phyloP scores from a whole-genome alignment of 2,888 invertebrate species.

The Torymus aiolomorphi region DNA sequence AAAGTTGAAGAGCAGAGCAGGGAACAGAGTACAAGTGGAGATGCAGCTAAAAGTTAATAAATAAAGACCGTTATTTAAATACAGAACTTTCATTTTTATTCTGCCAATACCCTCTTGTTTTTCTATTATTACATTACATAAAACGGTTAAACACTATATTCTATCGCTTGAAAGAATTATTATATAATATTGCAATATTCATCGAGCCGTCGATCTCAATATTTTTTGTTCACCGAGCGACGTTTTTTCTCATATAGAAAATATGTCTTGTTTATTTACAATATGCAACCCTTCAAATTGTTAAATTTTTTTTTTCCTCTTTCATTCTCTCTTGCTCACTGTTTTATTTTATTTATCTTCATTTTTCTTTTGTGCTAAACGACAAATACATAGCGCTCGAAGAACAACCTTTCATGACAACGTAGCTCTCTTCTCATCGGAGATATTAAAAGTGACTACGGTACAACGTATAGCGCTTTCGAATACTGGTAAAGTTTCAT shows the following conservation, averaged over 20 bases:
- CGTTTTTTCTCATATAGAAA: constrained; percentile 73
- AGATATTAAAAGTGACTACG: constrained; percentile 59
- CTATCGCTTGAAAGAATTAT: constrained; percentile 75
- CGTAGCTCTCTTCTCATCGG: constrained; percentile 49
- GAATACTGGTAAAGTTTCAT: constrained; percentile 71
- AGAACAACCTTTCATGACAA: constrained; percentile 57
- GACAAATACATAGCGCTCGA: constrained; percentile 66
- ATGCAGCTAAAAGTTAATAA: constrained; percentile 16
- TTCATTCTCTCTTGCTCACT: constrained; percentile 42
- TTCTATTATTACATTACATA: constrained; percentile 75
- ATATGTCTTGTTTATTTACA: constrained; percentile 76
- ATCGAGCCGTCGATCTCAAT: constrained; percentile 70
- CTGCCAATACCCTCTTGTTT: constrained; percentile 71
- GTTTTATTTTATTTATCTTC: constrained; percentile 17
- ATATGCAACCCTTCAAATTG: constrained; percentile 74
- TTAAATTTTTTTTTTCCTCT: constrained; percentile 62
- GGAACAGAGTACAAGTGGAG: constrained; percentile 22
- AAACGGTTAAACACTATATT: constrained; percentile 75
- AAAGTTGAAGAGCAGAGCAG: constrained; percentile 66
- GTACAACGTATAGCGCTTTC: constrained; percentile 68
- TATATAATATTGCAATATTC: constrained; percentile 75
- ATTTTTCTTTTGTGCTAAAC: constrained; percentile 68
- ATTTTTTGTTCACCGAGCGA: constrained; percentile 68
- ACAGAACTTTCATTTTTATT: constrained; percentile 76
- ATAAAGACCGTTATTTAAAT: constrained; percentile 66